A percentile compares a stretch with the other conserved stretches of the same genome.
phyloP scores from a whole-genome alignment of 2,113 vertebrate genomes.

The Eidolon helvum region DNA sequence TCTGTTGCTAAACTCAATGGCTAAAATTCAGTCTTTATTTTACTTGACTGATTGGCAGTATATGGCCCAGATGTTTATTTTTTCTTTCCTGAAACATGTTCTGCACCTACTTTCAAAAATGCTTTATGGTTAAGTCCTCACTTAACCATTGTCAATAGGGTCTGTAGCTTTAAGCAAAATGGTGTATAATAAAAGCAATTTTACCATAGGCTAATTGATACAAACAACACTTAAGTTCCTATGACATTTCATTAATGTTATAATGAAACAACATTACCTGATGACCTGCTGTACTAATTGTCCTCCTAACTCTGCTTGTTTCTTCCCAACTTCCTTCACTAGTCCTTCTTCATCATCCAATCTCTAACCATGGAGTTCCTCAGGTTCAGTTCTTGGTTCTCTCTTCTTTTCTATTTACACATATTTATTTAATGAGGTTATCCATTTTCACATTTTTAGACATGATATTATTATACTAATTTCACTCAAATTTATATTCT shows the following conservation, averaged over 20 bases:
- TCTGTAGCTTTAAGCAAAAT: no score
- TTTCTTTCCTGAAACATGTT: not conserved
- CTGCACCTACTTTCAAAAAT: not conserved
- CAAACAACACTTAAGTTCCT: not conserved
- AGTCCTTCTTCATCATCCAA: not conserved
- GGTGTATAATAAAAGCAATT: not conserved
- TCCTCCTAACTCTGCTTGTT: not conserved
- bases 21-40: not conserved
- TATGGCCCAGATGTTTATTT: not conserved
- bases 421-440: not conserved
- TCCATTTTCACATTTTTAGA: not conserved
- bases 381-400: not conserved
- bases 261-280: not conserved
- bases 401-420: not conserved
- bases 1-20: not conserved
- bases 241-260: no score
- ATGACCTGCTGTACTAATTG: not conserved
- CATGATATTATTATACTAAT: not conserved
- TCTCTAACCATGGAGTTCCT: not conserved
- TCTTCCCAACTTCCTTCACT: not conserved
- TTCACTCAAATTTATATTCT: not conserved
- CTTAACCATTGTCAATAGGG: not conserved
- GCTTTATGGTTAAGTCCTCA: not conserved
- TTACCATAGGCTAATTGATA: not conserved
- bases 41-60: not conserved